Evolutionary conservation across 2,888 invertebrate genomes (phyloP).

Genomic region (Drosophila nr. fundita): DNA sequence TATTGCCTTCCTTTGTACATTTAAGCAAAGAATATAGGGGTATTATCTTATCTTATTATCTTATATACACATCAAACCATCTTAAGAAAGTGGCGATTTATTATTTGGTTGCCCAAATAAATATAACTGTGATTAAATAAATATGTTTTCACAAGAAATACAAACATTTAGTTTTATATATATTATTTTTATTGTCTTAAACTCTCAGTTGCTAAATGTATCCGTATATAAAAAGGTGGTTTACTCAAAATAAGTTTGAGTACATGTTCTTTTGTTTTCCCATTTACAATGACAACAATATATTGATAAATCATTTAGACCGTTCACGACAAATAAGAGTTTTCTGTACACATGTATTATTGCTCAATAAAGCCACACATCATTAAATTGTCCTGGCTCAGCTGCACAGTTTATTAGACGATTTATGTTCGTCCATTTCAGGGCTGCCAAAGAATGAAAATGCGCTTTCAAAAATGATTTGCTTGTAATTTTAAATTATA

Average conservation of each 20-base stretch:
- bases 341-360: conserved; percentile 18
- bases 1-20: background rate
- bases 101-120: background rate
- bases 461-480: background rate
- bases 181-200: background rate
- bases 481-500: background rate
- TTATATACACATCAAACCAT: too few relatives aligned
- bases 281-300: background rate
- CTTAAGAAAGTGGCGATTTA: background rate
- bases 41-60: too few relatives aligned
- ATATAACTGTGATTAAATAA: background rate
- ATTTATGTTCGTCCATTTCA: conserved; percentile 27
- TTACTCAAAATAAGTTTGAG: background rate
- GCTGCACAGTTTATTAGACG: conserved; percentile 38
- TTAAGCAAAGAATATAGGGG: background rate
- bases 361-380: conserved; percentile 26
- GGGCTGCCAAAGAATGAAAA: background rate
- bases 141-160: background rate
- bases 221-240: background rate
- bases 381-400: conserved; percentile 38
- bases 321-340: background rate
- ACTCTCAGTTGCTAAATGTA: background rate
- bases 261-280: background rate
- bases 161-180: background rate
- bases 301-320: conserved; percentile 5